A percentile compares a stretch with the other conserved stretches of the same genome.
These are phyloP conservation scores for Acanthurus lineatus DNA, from an alignment of 2,797 vertebrate genomes.

Conservation along the genomic window DNA sequence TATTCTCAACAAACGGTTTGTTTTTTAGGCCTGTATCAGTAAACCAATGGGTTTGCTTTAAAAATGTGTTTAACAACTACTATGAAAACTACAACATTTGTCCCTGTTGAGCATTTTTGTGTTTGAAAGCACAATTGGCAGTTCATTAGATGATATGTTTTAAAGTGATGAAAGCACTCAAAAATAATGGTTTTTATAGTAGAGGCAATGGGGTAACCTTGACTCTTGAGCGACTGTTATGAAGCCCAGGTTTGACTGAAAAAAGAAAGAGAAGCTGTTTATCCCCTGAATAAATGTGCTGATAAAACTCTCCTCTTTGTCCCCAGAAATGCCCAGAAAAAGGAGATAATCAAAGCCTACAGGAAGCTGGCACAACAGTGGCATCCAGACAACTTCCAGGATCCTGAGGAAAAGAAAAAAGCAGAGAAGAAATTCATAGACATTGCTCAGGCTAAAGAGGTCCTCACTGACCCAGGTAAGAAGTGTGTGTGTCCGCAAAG, in stretches of 20 bases:
- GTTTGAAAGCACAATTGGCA: slow-evolving; percentile 16
- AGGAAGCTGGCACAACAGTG: slow-evolving; percentile 96
- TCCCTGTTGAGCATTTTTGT: slow-evolving; percentile 2
- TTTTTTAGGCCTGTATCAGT: not conserved
- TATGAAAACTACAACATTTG: slow-evolving; percentile 13
- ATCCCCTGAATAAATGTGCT: slow-evolving; percentile 27
- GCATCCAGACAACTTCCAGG: slow-evolving; percentile 99
- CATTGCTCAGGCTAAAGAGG: slow-evolving; percentile 98
- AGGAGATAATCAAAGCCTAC: slow-evolving; percentile 98
- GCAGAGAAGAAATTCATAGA: slow-evolving; percentile 99
- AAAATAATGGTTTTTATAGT: slow-evolving; percentile 15
- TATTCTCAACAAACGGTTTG: not conserved
- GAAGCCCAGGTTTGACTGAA: slow-evolving; percentile 5
- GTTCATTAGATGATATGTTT: slow-evolving; percentile 15
- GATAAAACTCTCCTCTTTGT: slow-evolving; percentile 2
- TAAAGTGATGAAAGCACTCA: not conserved
- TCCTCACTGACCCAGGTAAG: slow-evolving; percentile 96
- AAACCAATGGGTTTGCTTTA: slow-evolving; percentile 8
- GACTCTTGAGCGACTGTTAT: slow-evolving; percentile 15
- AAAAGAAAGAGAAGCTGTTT: slow-evolving; percentile 10
- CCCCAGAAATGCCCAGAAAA: slow-evolving; percentile 94
- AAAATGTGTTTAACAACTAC: slow-evolving; percentile 4
- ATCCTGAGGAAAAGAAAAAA: slow-evolving; percentile 94
- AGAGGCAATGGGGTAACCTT: slow-evolving; percentile 2
- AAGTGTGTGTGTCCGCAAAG: not conserved